Evolutionary conservation across 2,113 vertebrate species (phyloP).

Genomic region (Corvus hawaiiensis): DNA sequence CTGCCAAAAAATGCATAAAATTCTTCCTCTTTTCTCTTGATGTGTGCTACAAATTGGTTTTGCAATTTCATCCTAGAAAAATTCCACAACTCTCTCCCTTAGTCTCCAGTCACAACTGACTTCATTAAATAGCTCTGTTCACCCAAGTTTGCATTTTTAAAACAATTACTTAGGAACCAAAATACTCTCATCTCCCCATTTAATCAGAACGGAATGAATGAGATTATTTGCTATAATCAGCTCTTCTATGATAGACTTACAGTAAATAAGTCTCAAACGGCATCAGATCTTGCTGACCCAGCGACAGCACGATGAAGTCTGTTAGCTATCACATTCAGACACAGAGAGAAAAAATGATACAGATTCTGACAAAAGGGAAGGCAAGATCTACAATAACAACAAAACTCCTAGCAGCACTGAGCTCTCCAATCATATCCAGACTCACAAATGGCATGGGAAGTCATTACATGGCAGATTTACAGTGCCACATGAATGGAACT

Average conservation of each 20-base stretch:
- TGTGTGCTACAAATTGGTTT: not conserved
- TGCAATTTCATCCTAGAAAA: not conserved
- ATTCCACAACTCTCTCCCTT: not conserved
- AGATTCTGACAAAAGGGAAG: not conserved
- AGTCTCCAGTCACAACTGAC: not conserved
- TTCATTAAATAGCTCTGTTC: not conserved
- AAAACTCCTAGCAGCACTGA: not conserved
- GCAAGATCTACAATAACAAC: not conserved
- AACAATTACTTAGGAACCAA: not conserved
- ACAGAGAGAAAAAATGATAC: not conserved
- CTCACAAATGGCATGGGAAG: not conserved
- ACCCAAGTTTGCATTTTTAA: not conserved
- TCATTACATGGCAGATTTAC: not conserved
- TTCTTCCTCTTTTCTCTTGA: not conserved
- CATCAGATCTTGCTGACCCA: constrained; percentile 5
- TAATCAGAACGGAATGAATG: constrained; percentile 35
- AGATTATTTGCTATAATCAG: constrained; percentile 39
- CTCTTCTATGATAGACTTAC: constrained; percentile 14
- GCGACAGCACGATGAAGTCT: not conserved
- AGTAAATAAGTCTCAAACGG: not conserved
- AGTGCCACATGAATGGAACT: not conserved
- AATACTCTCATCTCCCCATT: constrained; percentile 1
- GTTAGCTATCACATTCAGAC: not conserved
- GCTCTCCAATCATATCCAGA: not conserved
- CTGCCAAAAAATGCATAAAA: not conserved